phyloP scores from a whole-genome alignment of 1,140 invertebrate species.

The Cherax destructor region DNA sequence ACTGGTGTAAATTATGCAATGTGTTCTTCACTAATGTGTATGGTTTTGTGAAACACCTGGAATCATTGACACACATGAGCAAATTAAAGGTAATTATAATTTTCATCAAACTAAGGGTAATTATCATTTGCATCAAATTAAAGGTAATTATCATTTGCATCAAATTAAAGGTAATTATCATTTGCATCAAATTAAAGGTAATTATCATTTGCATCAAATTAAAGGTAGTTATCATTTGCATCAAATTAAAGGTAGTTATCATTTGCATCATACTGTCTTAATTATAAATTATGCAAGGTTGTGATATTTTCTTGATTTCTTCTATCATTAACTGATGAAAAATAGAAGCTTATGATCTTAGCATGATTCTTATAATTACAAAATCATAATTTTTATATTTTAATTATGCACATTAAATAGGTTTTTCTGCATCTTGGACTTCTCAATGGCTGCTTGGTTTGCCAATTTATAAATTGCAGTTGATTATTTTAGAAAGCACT shows the following conservation, averaged over 20 bases:
- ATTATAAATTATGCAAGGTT: too few relatives aligned
- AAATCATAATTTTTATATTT: too few relatives aligned
- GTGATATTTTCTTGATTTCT: too few relatives aligned
- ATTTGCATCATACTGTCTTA: too few relatives aligned
- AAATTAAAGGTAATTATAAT: conserved; percentile 8
- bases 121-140: background rate
- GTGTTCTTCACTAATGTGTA: conserved; percentile 1
- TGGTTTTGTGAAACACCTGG: conserved; percentile 19
- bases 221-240: background rate
- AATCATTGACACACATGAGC: background rate
- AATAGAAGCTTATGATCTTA: too few relatives aligned
- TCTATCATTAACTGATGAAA: too few relatives aligned
- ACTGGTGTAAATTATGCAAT: conserved; percentile 20
- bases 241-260: background rate
- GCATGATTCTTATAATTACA: too few relatives aligned
- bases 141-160: background rate
- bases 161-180: conserved; percentile 1
- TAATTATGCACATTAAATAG: too few relatives aligned
- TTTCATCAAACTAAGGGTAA: background rate
- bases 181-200: background rate
- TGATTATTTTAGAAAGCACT: background rate
- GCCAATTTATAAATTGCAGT: background rate
- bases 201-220: background rate
- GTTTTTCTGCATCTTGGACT: too few relatives aligned
- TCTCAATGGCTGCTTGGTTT: background rate